These are phyloP conservation scores for Cololabis saira DNA, from an alignment of 2,113 vertebrate genomes.

Conservation along the genomic window DNA sequence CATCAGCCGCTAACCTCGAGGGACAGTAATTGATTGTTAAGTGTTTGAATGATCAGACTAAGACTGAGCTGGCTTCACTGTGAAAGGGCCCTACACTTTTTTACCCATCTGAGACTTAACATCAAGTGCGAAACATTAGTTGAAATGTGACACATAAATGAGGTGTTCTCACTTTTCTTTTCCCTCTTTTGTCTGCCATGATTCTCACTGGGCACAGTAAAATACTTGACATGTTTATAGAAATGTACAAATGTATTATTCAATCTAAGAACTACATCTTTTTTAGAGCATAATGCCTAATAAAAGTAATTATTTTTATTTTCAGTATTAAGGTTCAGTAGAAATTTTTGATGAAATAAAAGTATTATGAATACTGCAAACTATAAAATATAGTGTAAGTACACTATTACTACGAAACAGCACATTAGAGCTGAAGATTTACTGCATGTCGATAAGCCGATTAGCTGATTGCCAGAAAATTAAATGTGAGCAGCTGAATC, in stretches of 20 bases:
- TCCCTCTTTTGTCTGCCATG: neutral
- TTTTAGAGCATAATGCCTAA: neutral
- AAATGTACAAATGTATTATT: neutral
- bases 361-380: too few species aligned
- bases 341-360: neutral
- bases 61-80: conserved; percentile 58
- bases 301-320: too few species aligned
- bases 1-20: conserved; percentile 65
- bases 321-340: too few species aligned
- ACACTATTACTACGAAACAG: neutral
- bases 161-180: neutral
- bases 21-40: conserved; percentile 77
- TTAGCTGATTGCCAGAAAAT: neutral
- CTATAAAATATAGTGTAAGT: neutral
- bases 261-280: neutral
- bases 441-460: neutral
- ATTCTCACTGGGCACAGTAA: too few species aligned
- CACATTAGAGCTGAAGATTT: neutral
- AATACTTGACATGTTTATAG: too few species aligned
- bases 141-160: conserved; percentile 4
- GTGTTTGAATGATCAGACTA: conserved; percentile 72
- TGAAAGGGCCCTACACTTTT: conserved; percentile 45
- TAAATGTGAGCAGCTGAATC: neutral
- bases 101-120: conserved; percentile 41
- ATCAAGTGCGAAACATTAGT: conserved; percentile 27